Base-by-base conservation (phyloP, 2,888 invertebrate genomes). In the Nezara viridula region DNA sequence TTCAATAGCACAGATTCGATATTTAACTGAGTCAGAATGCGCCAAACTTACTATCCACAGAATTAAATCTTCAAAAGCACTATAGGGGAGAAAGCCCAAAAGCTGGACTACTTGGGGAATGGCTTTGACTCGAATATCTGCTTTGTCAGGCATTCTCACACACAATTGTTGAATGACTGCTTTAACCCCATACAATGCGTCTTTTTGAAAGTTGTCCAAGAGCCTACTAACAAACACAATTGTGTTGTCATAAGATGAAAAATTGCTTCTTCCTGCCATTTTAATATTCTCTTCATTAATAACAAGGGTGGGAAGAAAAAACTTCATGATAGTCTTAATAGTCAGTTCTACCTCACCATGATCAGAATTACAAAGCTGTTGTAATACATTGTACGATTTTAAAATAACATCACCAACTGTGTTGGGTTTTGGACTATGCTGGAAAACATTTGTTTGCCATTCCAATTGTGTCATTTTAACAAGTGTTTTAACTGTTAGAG, bases 1-100 rank as follows among this genome's bases (percentile, higher is more conserved):
- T 91, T 95, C 94, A 87, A 94, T 92, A 3, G 93, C 93, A 91
- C 94, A 94, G 87, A 94, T 92, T 90, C 94, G 92, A 90, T 93
- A 92, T 1, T 92, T 91, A 73, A 94, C 93, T 92, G 93, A 93
- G 40, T 92, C 92, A 90, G 93, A 92, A 91, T 93, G 93, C 0
- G 89, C 89, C 14, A 91, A 81, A 52, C 90, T 90, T 87, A 90
- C 88, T 12, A 91, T 88, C 93, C 93, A 94, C 88, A 93, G 92
- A 37, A 93, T 91, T 90, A 93, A 91, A 32, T 91, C 91, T 32
- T 92, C 91, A 90, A 93, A 93, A 14, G 92, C 91, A 27, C 90
- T 90, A 50, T 91, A 91, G 0, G 93, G 92, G 50, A 93, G 91
- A 73, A 92, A 91, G 44, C 91, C 90, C 87, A 93, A 89, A 6